These are phyloP conservation scores for Alcis repandata DNA, from an alignment of 2,888 invertebrate genomes.

Conservation along the genomic window DNA sequence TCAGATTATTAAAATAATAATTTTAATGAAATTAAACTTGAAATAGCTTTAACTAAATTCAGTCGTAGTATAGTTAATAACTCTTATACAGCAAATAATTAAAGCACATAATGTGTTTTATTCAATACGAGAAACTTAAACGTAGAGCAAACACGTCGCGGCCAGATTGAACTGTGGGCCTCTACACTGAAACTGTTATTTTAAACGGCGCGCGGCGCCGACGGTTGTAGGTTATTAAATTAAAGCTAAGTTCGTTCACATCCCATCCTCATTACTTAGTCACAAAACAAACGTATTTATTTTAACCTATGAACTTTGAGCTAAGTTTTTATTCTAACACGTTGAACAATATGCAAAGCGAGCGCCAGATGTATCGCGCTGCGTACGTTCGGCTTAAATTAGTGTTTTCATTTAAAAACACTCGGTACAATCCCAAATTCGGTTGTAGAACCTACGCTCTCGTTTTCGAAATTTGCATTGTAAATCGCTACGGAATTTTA, in stretches of 20 bases:
- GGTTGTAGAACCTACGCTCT: not conserved
- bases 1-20: too few relatives aligned
- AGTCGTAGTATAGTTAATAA: constrained; percentile 15
- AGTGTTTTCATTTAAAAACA: not conserved
- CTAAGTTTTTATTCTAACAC: constrained; percentile 2
- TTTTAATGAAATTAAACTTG: not conserved
- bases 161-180: constrained; percentile 32
- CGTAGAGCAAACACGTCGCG: constrained; percentile 37
- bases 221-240: constrained; percentile 35
- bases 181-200: constrained; percentile 38
- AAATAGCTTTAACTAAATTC: not conserved
- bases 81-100: not conserved
- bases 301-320: constrained; percentile 8
- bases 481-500: not conserved
- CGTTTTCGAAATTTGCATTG: constrained; percentile 11
- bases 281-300: constrained; percentile 23
- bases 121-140: constrained; percentile 34
- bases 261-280: constrained; percentile 28
- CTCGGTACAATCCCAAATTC: not conserved
- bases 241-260: constrained; percentile 38
- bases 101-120: constrained; percentile 14
- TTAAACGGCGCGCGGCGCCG: constrained; percentile 35
- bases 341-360: constrained; percentile 18
- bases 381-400: not conserved
- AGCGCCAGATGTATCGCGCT: constrained; percentile 7